Conservation (phyloP, 2,113 vertebrate genomes). For the Noctilio leporinus region DNA sequence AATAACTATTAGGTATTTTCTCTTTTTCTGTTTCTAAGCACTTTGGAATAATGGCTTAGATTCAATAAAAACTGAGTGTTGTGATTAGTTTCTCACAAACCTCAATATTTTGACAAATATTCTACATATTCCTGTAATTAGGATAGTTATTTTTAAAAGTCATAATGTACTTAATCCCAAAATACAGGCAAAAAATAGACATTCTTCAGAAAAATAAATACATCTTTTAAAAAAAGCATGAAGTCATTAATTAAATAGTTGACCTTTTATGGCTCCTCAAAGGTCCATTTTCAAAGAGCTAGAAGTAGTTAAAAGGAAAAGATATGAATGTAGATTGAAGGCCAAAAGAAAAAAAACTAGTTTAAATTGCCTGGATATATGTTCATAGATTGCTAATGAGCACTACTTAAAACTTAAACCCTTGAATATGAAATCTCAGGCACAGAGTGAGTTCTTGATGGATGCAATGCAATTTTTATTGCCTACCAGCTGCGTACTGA, state of each 20-base stretch:
- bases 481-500: constrained; percentile 21
- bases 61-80: background rate
- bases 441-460: background rate
- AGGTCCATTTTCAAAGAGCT: constrained; percentile 17
- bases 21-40: background rate
- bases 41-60: background rate
- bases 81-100: background rate
- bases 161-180: background rate
- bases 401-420: constrained; percentile 35
- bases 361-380: constrained; percentile 23
- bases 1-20: background rate
- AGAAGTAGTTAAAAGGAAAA: constrained; percentile 39
- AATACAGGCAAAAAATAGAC: background rate
- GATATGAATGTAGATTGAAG: background rate
- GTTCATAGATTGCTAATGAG: constrained; percentile 32
- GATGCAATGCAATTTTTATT: background rate
- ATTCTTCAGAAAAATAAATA: background rate
- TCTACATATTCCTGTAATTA: background rate
- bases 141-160: constrained; percentile 9
- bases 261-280: constrained; percentile 28
- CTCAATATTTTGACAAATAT: background rate
- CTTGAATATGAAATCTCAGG: constrained; percentile 18
- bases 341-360: background rate
- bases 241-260: constrained; percentile 16
- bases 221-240: background rate